Conservation (phyloP, 2,113 vertebrate genomes). For the Xenopus borealis region DNA sequence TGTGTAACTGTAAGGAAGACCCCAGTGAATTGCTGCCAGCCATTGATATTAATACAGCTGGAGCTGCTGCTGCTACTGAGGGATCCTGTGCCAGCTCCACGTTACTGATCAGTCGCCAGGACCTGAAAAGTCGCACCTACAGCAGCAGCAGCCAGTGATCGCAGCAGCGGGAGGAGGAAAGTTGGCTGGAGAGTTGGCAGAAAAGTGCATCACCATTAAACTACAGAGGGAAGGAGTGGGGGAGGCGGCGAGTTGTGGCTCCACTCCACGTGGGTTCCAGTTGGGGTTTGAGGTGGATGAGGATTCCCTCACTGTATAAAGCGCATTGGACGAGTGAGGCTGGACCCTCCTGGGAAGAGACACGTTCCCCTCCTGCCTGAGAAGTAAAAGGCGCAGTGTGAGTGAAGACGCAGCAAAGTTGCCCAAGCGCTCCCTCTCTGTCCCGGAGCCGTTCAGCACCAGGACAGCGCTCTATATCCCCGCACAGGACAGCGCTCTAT, state of each 20-base stretch:
- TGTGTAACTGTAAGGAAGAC: neutral
- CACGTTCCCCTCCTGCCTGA: neutral
- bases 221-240: constrained; percentile 61
- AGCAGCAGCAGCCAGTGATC: neutral
- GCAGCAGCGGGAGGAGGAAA: constrained; percentile 37
- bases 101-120: constrained; percentile 9
- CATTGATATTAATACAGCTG: constrained; percentile 62
- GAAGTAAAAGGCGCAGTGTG: neutral
- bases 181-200: constrained; percentile 64
- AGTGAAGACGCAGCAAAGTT: constrained; percentile 21
- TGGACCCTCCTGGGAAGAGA: constrained; percentile 13
- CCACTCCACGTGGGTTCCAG: constrained; percentile 46
- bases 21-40: constrained; percentile 6
- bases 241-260: constrained; percentile 42
- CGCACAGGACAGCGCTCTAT: constrained; percentile 47
- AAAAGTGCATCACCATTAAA: constrained; percentile 62
- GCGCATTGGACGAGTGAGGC: constrained; percentile 1
- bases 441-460: too few relatives aligned
- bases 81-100: constrained; percentile 64
- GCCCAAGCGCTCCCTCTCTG: neutral
- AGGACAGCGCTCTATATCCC: constrained; percentile 22
- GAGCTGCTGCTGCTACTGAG: constrained; percentile 70
- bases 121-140: neutral
- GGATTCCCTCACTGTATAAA: neutral
- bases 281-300: constrained; percentile 17